Base-by-base conservation (phyloP, 2,797 vertebrate genomes). In the Falco rusticolus region DNA sequence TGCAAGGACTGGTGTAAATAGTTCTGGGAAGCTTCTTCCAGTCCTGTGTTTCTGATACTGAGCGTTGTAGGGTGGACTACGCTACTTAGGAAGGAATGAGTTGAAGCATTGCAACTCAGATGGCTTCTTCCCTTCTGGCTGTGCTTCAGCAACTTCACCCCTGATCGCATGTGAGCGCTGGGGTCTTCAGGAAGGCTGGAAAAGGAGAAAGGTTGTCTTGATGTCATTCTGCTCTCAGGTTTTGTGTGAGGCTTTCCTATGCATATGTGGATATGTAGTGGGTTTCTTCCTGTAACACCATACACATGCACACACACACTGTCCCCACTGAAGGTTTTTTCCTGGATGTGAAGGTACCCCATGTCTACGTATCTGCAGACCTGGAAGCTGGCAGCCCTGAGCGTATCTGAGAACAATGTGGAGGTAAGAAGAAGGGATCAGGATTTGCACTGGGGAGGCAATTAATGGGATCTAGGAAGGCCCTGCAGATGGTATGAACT, bases 91-190 rank as follows among this genome's bases (percentile, higher is more conserved):
- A 70, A 57, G 18, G 63, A 82, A 48, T 14, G 11, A 7, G 1
- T 69, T 91, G 13, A 66, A 75, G 16, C 3, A 0, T 25, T 75
- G 57, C 54, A 69, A 16, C 26, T 79, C 25, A 33, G 6, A 63
- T 37, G 34, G 16, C 37, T 78, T 64, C 39, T 59, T 84, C 9
- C 56, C 71, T 86, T 64, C 72, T 41, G n/a, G 24, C 48, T 78
- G 10, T 47, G 12, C 61, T 70, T 78, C 68, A 84, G 56, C 41
- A 24, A 3, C 66, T 76, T 83, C 21, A 37, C 6, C 10, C 15
- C 0, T 1, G 4, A 8, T 51, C 0, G 1, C 0, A 0, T 43
- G 22, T 14, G 22, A 25, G 25, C 54, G 28, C 60, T 56, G 65
- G 34, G n/a, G 37, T 66, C 54, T 61, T 60, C 4, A 4, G 10